phyloP scores from a whole-genome alignment of 2,797 vertebrate genomes.

The Gambusia yucatana region DNA sequence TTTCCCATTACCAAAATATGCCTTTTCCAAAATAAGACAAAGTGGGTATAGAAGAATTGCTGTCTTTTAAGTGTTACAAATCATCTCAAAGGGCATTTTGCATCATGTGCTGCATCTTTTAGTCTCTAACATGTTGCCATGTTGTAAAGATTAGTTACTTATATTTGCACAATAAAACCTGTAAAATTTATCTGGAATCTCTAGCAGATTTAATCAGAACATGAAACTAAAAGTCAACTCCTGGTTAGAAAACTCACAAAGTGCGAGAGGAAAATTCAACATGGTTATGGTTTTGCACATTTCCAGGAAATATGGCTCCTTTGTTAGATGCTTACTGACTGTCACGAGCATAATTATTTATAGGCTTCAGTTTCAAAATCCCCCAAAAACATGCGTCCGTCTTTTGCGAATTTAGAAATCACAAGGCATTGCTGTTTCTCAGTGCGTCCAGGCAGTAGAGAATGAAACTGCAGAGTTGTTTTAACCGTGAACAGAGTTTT shows the following conservation, averaged over 20 bases:
- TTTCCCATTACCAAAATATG: not conserved
- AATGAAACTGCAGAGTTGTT: not conserved
- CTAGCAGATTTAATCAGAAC: not conserved
- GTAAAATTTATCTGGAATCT: not conserved
- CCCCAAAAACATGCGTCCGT: not conserved
- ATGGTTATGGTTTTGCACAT: not conserved
- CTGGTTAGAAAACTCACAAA: not conserved
- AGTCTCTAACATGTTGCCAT: not conserved
- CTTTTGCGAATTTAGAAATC: not conserved
- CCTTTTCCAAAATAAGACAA: not conserved
- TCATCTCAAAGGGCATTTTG: not conserved
- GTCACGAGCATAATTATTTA: not conserved
- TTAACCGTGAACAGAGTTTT: constrained; percentile 2
- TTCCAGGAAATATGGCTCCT: not conserved
- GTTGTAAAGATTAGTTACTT: not conserved
- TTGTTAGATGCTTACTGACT: not conserved
- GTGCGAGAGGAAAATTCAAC: not conserved
- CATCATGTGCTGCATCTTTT: not conserved
- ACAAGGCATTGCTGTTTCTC: not conserved
- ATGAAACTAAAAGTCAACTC: not conserved
- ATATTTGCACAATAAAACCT: not conserved
- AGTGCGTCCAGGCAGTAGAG: not conserved
- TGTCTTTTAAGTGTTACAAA: not conserved
- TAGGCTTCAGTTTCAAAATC: not conserved
- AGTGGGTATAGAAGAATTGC: not conserved